A percentile compares a stretch with the other conserved stretches of the same genome.
These are phyloP conservation scores for Apocrypta bakeri DNA, from an alignment of 1,140 invertebrate genomes.

Conservation along the genomic window DNA sequence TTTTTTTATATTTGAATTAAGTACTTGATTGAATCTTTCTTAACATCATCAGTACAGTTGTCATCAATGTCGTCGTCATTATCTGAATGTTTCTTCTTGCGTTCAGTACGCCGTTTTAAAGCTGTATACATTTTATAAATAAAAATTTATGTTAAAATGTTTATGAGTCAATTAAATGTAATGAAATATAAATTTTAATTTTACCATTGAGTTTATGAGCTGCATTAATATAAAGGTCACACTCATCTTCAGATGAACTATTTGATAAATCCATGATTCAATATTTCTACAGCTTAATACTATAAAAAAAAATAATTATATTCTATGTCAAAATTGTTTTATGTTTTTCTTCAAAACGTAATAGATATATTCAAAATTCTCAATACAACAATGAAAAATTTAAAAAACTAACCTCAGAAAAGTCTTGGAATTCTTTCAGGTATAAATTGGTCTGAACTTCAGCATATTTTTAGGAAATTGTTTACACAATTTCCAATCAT, in stretches of 20 bases:
- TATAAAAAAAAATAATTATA: too few relatives aligned
- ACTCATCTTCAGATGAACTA: slow-evolving; percentile 59
- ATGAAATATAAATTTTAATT: slow-evolving; percentile 3
- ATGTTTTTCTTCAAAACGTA: too few relatives aligned
- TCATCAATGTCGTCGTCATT: not conserved
- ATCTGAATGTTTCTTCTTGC: not conserved
- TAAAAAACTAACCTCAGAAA: slow-evolving; percentile 19
- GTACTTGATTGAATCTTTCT: not conserved
- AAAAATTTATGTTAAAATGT: not conserved
- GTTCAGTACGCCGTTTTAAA: not conserved
- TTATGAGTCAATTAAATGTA: not conserved
- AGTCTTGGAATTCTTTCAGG: too few relatives aligned
- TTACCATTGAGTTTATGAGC: slow-evolving; percentile 57
- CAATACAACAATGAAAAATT: not conserved
- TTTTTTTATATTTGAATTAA: not conserved
- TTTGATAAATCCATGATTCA: slow-evolving; percentile 45
- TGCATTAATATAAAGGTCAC: slow-evolving; percentile 57
- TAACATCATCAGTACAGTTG: too few relatives aligned
- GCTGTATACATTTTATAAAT: not conserved
- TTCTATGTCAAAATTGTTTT: too few relatives aligned
- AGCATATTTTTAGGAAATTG: too few relatives aligned
- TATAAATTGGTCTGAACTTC: too few relatives aligned
- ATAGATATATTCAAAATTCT: too few relatives aligned
- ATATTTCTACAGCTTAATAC: not conserved
- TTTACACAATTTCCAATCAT: too few relatives aligned